Evolutionary conservation across 1,140 invertebrate species (phyloP).

Genomic region (Orchestia grillus): DNA sequence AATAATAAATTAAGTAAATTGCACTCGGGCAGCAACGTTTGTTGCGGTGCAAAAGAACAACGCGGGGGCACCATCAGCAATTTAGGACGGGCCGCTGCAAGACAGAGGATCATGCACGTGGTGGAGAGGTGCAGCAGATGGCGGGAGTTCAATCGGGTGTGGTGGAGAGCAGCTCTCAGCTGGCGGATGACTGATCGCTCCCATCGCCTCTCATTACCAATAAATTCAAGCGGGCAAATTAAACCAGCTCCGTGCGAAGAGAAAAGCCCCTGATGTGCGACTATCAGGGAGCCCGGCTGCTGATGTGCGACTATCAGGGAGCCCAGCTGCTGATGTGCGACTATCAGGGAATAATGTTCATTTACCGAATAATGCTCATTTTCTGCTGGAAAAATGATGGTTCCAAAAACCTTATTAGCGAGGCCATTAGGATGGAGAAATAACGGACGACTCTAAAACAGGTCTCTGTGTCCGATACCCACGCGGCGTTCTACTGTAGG

Average conservation of each 20-base stretch:
- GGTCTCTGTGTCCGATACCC: too few species aligned
- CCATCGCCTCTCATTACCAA: constrained; percentile 51
- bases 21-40: background rate
- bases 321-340: constrained; percentile 51
- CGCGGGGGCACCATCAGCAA: background rate
- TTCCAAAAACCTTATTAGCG: too few species aligned
- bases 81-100: background rate
- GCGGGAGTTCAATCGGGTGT: background rate
- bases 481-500: too few species aligned
- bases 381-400: too few species aligned
- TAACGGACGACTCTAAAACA: too few species aligned
- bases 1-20: background rate
- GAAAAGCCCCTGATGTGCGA: constrained; percentile 51
- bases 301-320: constrained; percentile 47
- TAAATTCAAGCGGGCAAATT: constrained; percentile 54
- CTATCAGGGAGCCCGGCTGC: constrained; percentile 34
- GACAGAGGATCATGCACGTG: background rate
- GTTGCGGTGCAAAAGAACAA: background rate
- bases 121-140: background rate
- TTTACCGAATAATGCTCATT: too few species aligned
- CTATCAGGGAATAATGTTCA: background rate
- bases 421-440: too few species aligned
- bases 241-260: constrained; percentile 35
- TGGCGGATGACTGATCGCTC: constrained; percentile 41
- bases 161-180: background rate